phyloP scores from a whole-genome alignment of 2,113 vertebrate species.

The Hepsetus odoe region DNA sequence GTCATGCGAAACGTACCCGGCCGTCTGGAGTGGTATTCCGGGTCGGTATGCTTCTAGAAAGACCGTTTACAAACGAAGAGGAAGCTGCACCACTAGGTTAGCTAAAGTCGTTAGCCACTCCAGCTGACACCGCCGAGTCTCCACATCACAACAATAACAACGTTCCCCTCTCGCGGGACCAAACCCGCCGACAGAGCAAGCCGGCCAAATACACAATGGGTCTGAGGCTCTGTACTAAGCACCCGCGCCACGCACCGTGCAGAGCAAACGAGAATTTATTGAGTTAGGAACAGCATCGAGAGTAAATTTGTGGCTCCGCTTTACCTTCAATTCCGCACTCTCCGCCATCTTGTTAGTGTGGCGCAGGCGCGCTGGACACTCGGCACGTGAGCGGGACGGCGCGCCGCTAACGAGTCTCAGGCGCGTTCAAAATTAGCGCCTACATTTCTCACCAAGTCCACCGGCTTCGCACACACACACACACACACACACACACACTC shows the following conservation, averaged over 20 bases:
- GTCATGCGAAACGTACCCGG: neutral
- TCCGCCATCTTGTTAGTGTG: conserved; percentile 97
- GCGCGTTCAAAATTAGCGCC: conserved; percentile 57
- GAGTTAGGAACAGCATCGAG: conserved; percentile 64
- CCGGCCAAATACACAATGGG: conserved; percentile 1
- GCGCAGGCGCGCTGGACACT: conserved; percentile 86
- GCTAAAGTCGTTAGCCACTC: conserved; percentile 29
- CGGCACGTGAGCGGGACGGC: conserved; percentile 76
- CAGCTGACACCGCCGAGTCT: conserved; percentile 43
- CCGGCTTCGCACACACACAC: neutral
- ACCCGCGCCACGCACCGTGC: neutral
- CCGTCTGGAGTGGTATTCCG: neutral
- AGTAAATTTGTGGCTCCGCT: conserved; percentile 83
- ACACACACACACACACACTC: neutral
- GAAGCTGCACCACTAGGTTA: conserved; percentile 53
- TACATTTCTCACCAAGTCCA: conserved; percentile 7
- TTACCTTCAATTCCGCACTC: conserved; percentile 99
- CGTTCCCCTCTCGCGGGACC: conserved; percentile 30
- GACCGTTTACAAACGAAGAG: neutral
- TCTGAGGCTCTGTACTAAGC: conserved; percentile 1
- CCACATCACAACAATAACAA: conserved; percentile 67
- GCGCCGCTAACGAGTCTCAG: conserved; percentile 42
- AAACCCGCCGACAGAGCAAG: neutral
- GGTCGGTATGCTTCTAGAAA: neutral
- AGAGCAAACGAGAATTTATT: neutral